These are phyloP conservation scores for Eupithecia subfuscata DNA, from an alignment of 2,888 invertebrate species.

Conservation along the genomic window DNA sequence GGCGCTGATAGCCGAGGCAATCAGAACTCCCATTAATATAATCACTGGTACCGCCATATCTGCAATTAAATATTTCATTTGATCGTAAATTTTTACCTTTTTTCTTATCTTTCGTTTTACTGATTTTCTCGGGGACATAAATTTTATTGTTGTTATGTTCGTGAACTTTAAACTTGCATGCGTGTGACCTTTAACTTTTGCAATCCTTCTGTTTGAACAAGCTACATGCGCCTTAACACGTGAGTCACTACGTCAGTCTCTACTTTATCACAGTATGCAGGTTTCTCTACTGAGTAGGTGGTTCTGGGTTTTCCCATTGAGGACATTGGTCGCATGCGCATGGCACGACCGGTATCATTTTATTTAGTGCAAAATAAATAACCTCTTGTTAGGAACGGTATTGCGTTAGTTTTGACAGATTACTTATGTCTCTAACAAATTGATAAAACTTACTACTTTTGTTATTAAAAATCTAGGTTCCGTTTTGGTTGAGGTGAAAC, in stretches of 20 bases:
- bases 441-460: neutral
- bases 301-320: constrained; percentile 40
- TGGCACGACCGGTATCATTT: constrained; percentile 4
- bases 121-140: neutral
- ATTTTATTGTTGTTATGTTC: neutral
- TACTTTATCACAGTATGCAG: constrained; percentile 1
- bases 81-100: neutral
- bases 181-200: constrained; percentile 1
- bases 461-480: neutral
- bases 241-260: constrained; percentile 4
- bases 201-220: neutral
- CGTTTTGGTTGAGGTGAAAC: neutral
- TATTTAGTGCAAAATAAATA: neutral
- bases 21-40: constrained; percentile 48
- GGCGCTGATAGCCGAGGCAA: constrained; percentile 52
- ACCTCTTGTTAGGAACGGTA: neutral
- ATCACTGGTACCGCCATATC: constrained; percentile 45
- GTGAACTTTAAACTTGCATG: neutral
- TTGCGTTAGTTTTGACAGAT: neutral
- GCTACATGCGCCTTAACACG: constrained; percentile 1
- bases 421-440: neutral
- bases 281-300: constrained; percentile 14
- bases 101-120: neutral
- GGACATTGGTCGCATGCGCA: constrained; percentile 29
- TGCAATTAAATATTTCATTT: constrained; percentile 19